Conservation (phyloP, 2,797 vertebrate genomes). For the Galago senegalensis region DNA sequence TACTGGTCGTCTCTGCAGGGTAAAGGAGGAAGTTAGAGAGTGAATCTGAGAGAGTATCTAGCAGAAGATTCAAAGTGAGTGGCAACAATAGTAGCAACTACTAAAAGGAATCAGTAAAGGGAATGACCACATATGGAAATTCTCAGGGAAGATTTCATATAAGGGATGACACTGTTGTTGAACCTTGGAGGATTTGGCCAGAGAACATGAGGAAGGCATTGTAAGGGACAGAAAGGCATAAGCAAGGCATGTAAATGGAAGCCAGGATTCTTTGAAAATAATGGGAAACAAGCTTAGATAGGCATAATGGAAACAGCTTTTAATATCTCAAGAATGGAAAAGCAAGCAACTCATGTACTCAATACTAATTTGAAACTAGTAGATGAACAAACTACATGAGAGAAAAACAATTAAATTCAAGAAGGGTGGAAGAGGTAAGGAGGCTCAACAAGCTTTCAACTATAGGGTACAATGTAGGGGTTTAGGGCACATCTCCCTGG, state of each 20-base stretch:
- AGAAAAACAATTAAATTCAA: no score
- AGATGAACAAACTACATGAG: no score
- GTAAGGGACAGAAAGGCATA: neutral
- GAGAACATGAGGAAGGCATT: neutral
- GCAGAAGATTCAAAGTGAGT: neutral
- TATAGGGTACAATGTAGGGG: no score
- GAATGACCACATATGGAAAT: neutral
- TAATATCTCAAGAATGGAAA: neutral
- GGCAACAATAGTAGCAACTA: neutral
- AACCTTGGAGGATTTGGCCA: neutral
- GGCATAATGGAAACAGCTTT: neutral
- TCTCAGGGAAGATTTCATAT: constrained; percentile 13
- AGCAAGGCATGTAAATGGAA: neutral
- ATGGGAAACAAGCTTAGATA: neutral
- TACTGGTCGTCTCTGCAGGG: neutral
- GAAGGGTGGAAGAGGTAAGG: no score
- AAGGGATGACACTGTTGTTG: neutral
- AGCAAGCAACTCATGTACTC: no score
- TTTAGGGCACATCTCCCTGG: no score
- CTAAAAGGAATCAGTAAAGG: neutral
- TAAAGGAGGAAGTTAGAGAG: neutral
- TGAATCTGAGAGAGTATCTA: neutral
- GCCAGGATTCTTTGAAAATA: neutral
- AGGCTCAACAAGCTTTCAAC: no score
- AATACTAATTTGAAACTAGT: no score